phyloP scores from a whole-genome alignment of 1,140 invertebrate species.

The Lordiphosa clarofinis region DNA sequence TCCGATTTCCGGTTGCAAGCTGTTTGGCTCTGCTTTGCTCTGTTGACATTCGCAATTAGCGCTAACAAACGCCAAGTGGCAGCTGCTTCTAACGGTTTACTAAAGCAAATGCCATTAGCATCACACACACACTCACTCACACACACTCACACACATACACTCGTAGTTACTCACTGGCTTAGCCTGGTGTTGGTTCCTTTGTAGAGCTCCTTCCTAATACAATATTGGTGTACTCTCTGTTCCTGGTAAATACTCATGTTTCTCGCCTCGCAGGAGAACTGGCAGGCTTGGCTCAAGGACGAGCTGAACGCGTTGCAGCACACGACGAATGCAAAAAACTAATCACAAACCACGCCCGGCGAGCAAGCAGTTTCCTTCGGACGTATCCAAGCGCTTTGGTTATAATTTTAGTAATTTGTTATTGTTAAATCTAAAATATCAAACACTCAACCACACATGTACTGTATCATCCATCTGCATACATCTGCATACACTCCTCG shows the following conservation, averaged over 20 bases:
- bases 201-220: slow-evolving; percentile 5
- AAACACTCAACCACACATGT: slow-evolving; percentile 24
- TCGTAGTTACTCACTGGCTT: slow-evolving; percentile 40
- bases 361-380: slow-evolving; percentile 36
- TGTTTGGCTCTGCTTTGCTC: slow-evolving; percentile 49
- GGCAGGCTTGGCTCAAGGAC: slow-evolving; percentile 73
- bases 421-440: slow-evolving; percentile 67
- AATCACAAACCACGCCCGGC: slow-evolving; percentile 31
- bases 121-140: slow-evolving; percentile 39
- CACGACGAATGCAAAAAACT: slow-evolving; percentile 61
- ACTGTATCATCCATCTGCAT: slow-evolving; percentile 36
- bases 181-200: slow-evolving; percentile 54
- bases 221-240: slow-evolving; percentile 4
- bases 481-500: slow-evolving; percentile 5
- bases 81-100: slow-evolving; percentile 47
- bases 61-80: slow-evolving; percentile 71
- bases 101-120: slow-evolving; percentile 68
- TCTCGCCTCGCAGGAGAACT: slow-evolving; percentile 64
- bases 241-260: slow-evolving; percentile 40
- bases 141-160: slow-evolving; percentile 15
- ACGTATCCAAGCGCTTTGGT: slow-evolving; percentile 56
- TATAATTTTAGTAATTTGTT: slow-evolving; percentile 71
- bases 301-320: slow-evolving; percentile 69
- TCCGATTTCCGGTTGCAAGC: slow-evolving; percentile 61
- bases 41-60: slow-evolving; percentile 76